Percentiles rank a stretch among this genome's conserved stretches.
Evolutionary conservation across 2,113 vertebrate genomes (phyloP).

Genomic region (Paedocypris sp.): DNA sequence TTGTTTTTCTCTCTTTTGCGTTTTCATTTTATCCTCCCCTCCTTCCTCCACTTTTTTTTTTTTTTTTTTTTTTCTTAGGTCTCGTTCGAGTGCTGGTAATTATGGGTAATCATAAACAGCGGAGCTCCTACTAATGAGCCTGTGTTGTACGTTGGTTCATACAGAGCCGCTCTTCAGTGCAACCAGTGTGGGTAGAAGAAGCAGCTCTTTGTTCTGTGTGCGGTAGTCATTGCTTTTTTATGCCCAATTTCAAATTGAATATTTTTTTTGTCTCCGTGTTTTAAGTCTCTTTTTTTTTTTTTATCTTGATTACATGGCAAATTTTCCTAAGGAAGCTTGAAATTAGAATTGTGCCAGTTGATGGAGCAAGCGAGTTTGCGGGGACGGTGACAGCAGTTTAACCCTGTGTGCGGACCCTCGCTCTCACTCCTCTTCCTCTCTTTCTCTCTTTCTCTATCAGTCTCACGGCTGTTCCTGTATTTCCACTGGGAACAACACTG

Average conservation of each 20-base stretch:
- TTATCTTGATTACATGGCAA: conserved; percentile 56
- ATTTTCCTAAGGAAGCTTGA: conserved; percentile 61
- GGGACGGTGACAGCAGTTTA: conserved; percentile 33
- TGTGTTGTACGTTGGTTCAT: conserved; percentile 45
- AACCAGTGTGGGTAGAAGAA: conserved; percentile 44
- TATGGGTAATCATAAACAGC: conserved; percentile 48
- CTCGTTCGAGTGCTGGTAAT: conserved; percentile 42
- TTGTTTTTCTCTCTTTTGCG: conserved; percentile 21
- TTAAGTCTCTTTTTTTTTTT: conserved; percentile 44
- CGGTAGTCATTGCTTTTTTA: conserved; percentile 28
- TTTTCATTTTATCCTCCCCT: conserved; percentile 14
- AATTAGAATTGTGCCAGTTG: too few relatives aligned
- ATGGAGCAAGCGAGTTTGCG: too few relatives aligned
- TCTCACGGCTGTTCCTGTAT: conserved; percentile 50
- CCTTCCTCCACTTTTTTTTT: conserved; percentile 20
- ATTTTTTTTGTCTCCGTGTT: conserved; percentile 40
- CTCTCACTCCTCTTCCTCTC: conserved; percentile 37
- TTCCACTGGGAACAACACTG: conserved; percentile 68
- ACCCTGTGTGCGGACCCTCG: conserved; percentile 19
- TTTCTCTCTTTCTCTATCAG: conserved; percentile 45
- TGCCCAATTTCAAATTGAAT: conserved; percentile 42
- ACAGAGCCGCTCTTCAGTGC: conserved; percentile 35
- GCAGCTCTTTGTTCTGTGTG: conserved; percentile 41
- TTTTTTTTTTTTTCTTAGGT: conserved; percentile 33
- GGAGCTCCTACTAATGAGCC: conserved; percentile 46